phyloP scores from a whole-genome alignment of 2,888 invertebrate genomes.

The Drosophila pseudotakahashii region DNA sequence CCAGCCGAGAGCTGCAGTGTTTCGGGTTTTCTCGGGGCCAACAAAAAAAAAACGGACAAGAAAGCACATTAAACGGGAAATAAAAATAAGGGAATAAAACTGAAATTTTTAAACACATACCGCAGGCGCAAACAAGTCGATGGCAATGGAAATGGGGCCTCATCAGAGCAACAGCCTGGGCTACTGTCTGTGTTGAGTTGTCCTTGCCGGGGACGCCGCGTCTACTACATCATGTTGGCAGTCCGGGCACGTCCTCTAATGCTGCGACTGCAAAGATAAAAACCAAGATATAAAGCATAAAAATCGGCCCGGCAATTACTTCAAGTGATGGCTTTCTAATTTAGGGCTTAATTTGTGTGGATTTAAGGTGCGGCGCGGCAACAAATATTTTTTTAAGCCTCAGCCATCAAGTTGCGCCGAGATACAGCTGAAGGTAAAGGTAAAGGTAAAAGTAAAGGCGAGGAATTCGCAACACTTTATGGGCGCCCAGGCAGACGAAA shows the following conservation, averaged over 20 bases:
- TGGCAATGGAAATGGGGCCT: conserved; percentile 25
- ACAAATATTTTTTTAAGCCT: conserved; percentile 41
- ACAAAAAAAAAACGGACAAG: background rate
- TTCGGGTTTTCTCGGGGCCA: background rate
- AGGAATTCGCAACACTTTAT: conserved; percentile 69
- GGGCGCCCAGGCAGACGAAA: conserved; percentile 28
- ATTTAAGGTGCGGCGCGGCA: conserved; percentile 42
- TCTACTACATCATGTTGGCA: conserved; percentile 51
- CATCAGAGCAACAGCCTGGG: conserved; percentile 9
- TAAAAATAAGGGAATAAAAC: conserved; percentile 19
- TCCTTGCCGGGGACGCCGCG: conserved; percentile 12
- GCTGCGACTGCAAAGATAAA: conserved; percentile 60
- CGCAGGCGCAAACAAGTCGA: conserved; percentile 33
- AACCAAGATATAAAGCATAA: conserved; percentile 49
- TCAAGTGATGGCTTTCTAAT: conserved; percentile 75
- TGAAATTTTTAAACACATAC: conserved; percentile 53
- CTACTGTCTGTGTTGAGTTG: conserved; percentile 1
- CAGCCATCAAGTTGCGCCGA: conserved; percentile 20
- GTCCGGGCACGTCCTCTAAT: conserved; percentile 61
- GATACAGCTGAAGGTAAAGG: conserved; percentile 47
- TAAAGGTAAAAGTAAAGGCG: background rate
- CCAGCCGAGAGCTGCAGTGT: conserved; percentile 16
- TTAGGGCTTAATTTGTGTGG: conserved; percentile 72
- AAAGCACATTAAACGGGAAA: background rate
- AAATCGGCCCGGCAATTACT: conserved; percentile 68